These are phyloP conservation scores for Columba guinea DNA, from an alignment of 2,797 vertebrate genomes.

Conservation along the genomic window DNA sequence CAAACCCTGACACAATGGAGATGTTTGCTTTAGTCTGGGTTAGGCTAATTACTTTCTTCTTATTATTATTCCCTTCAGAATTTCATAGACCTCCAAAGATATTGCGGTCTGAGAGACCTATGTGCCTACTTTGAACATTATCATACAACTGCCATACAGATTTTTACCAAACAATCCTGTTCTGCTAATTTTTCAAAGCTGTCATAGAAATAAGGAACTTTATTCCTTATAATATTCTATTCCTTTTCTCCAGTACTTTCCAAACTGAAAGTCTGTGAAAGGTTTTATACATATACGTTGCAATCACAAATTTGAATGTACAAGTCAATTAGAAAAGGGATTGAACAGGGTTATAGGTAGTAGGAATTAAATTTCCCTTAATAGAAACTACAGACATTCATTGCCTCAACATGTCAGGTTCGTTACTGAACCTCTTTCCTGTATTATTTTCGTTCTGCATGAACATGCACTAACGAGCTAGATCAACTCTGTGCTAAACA, in stretches of 20 bases:
- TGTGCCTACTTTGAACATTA: not conserved
- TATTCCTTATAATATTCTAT: not conserved
- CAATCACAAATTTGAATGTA: not conserved
- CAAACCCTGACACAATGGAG: not conserved
- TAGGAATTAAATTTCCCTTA: not conserved
- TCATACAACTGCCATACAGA: not conserved
- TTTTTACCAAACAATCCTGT: not conserved
- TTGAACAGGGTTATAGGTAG: not conserved
- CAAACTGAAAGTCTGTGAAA: not conserved
- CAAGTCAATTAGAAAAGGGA: not conserved
- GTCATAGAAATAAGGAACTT: not conserved
- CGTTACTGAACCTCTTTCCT: not conserved
- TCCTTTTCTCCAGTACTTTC: not conserved
- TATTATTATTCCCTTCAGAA: not conserved
- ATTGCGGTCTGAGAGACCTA: not conserved
- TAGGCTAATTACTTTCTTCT: not conserved
- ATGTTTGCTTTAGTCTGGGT: fast-evolving
- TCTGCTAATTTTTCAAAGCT: not conserved
- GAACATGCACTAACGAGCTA: not conserved
- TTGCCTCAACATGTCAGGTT: not conserved
- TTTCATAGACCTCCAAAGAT: not conserved
- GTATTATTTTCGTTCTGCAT: not conserved
- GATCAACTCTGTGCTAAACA: not conserved
- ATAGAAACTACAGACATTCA: not conserved
- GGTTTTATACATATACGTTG: not conserved